phyloP scores from a whole-genome alignment of 2,797 vertebrate genomes.

The Propithecus deckenii region DNA sequence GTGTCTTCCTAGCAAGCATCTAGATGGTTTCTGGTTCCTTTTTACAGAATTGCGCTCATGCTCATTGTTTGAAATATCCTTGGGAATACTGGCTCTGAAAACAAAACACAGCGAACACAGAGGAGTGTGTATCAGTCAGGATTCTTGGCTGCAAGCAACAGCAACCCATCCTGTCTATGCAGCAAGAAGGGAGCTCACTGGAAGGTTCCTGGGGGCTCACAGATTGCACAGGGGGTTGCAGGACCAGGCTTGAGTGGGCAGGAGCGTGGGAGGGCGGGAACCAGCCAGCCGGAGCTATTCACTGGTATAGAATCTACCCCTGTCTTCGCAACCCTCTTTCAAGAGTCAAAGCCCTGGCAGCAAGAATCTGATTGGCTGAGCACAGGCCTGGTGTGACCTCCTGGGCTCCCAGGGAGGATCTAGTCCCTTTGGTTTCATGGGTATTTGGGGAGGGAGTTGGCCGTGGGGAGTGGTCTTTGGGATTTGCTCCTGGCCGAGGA shows the following conservation, averaged over 20 bases:
- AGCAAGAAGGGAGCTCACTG: neutral
- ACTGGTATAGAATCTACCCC: neutral
- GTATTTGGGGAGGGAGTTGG: neutral
- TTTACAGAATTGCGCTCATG: neutral
- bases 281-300: neutral
- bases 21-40: neutral
- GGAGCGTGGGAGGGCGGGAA: neutral
- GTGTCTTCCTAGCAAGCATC: neutral
- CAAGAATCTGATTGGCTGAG: neutral
- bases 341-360: neutral
- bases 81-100: slow-evolving; percentile 6
- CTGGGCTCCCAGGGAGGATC: neutral
- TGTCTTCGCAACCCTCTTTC: neutral
- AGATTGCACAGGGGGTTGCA: neutral
- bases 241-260: neutral
- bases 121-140: neutral
- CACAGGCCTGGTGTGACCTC: neutral
- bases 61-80: neutral
- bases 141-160: neutral
- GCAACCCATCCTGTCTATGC: neutral
- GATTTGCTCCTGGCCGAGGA: neutral
- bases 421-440: neutral
- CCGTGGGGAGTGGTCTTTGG: neutral
- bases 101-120: neutral
- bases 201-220: neutral